phyloP scores from a whole-genome alignment of 1,140 invertebrate genomes.

The Paraescarpia echinospica region DNA sequence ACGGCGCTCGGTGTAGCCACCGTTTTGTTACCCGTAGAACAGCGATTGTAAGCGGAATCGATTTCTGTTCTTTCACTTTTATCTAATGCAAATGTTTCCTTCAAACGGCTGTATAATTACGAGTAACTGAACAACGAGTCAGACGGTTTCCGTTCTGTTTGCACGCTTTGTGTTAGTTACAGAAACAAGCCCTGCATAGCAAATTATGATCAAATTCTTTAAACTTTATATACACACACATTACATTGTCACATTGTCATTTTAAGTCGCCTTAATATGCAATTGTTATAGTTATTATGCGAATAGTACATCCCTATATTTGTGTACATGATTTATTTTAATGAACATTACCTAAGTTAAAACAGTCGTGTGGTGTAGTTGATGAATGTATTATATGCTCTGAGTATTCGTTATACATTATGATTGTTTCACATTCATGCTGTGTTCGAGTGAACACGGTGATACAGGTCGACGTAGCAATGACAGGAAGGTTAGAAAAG shows the following conservation, averaged over 20 bases:
- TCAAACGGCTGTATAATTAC: background rate
- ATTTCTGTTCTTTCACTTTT: background rate
- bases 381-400: background rate
- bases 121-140: background rate
- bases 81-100: too few relatives aligned
- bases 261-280: background rate
- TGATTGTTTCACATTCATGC: background rate
- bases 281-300: background rate
- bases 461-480: background rate
- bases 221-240: constrained; percentile 6
- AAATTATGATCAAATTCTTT: background rate
- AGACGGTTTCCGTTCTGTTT: background rate
- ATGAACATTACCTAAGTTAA: background rate
- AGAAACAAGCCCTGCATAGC: background rate
- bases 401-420: background rate
- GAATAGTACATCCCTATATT: background rate
- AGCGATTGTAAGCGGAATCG: background rate
- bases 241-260: background rate
- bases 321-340: background rate
- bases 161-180: background rate
- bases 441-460: background rate
- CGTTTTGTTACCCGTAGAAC: background rate
- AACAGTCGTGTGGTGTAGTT: background rate
- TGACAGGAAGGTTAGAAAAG: background rate
- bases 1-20: background rate